phyloP scores from a whole-genome alignment of 2,797 vertebrate genomes.

The Mormyrus proboscirostris region DNA sequence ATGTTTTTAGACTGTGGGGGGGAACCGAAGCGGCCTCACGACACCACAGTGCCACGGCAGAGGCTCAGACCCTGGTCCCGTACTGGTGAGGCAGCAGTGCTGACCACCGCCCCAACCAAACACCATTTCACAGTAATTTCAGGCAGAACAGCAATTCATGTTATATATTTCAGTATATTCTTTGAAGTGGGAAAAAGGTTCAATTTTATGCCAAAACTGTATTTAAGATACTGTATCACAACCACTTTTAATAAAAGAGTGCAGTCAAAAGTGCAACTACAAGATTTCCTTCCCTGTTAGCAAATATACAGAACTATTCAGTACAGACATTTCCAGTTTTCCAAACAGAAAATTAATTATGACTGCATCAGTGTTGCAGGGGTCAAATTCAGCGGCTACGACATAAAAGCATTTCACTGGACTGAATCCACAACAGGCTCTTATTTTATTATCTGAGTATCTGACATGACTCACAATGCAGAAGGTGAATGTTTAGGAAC shows the following conservation, averaged over 20 bases:
- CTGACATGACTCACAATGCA: not conserved
- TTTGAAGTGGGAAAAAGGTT: not conserved
- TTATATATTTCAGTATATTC: not conserved
- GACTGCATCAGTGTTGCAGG: not conserved
- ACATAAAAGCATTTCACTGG: not conserved
- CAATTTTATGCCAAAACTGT: not conserved
- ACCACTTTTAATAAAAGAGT: not conserved
- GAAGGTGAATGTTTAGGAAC: not conserved
- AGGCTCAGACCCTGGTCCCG: not conserved
- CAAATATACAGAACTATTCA: not conserved
- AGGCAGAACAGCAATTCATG: not conserved
- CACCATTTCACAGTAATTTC: not conserved
- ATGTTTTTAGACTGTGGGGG: too few relatives aligned
- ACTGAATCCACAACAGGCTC: not conserved
- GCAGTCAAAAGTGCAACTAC: not conserved
- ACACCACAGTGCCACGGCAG: not conserved
- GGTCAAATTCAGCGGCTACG: not conserved
- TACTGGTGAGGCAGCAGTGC: not conserved
- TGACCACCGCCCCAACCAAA: not conserved
- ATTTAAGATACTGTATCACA: not conserved
- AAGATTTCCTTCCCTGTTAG: not conserved
- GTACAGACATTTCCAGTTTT: not conserved
- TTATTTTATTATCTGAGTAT: not conserved
- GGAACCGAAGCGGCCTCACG: not conserved
- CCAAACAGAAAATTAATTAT: not conserved